Base-by-base conservation (phyloP, 2,888 invertebrate species). In the Norana najaformis region DNA sequence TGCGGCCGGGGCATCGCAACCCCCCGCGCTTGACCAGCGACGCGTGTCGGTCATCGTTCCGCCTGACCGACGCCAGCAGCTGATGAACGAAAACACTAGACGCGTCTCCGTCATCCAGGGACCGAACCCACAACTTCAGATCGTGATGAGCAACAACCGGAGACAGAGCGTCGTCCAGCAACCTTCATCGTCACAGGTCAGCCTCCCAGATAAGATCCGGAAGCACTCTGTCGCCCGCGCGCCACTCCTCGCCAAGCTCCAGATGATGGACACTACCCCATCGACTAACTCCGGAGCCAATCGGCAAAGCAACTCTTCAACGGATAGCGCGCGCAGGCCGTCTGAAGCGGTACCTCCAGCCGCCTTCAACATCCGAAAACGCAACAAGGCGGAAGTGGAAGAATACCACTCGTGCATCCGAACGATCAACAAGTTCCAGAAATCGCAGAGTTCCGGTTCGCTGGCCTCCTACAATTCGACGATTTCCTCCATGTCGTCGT, bases 91-190 rank as follows among this genome's bases (percentile, higher is more conserved):
- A 5, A 85, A 85, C 36, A 85, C 85, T 20, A 85, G 85, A 14
- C 85, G 85, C 13, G 11, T 85, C 18, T 85, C 85, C 36, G 35
- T 37, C 36, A 8, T 37, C 18, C 35, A 36, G 35, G 69, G 69
- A 69, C 85, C 85, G 36, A 85, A 85, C 23, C 2, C 69, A 11
- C n/a, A n/a, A 13, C 69, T 69, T 0, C 69, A 69, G n/a, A n/a
- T 69, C 0, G 18, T 85, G 18, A 37, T 37, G 36, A 13, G 20
- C 85, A 85, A 85, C 37, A 85, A 23, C 11, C 16, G 37, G 36
- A 35, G 85, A 36, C 85, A 85, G 36, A 85, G 85, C 85, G 85
- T 85, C 85, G 85, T 85, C 85, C 85, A 85, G 36, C 85, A 85
- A 8, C 85, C 85, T 0, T 85, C 85, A 3, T 11, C 37, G 13